These are phyloP conservation scores for Apotomis capreana DNA, from an alignment of 2,888 invertebrate genomes.

Conservation along the genomic window DNA sequence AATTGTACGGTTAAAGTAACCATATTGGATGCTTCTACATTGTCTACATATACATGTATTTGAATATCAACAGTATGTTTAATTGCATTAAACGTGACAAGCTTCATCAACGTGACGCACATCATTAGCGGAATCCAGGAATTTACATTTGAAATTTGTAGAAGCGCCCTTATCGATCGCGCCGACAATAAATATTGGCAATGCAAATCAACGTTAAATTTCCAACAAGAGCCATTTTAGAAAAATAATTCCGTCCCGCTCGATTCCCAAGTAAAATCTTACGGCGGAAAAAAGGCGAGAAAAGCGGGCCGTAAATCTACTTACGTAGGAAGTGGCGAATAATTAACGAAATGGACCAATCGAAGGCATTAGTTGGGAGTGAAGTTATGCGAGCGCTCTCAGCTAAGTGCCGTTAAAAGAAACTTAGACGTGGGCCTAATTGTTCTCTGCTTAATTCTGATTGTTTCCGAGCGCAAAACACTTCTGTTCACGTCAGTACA, in stretches of 20 bases:
- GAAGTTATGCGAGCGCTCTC: slow-evolving; percentile 75
- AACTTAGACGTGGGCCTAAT: slow-evolving; percentile 80
- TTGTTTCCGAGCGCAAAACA: slow-evolving; percentile 78
- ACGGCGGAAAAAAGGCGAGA: slow-evolving; percentile 63
- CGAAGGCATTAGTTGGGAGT: slow-evolving; percentile 79
- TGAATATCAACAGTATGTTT: slow-evolving; percentile 26
- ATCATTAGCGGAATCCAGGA: slow-evolving; percentile 9
- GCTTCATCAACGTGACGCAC: slow-evolving; percentile 24
- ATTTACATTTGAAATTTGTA: slow-evolving; percentile 27
- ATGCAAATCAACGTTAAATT: slow-evolving; percentile 69
- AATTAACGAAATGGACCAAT: slow-evolving; percentile 83
- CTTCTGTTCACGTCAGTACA: slow-evolving; percentile 72
- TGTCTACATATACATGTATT: neutral
- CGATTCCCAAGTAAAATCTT: slow-evolving; percentile 54
- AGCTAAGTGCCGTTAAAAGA: slow-evolving; percentile 82
- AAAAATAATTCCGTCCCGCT: slow-evolving; percentile 55
- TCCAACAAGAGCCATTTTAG: slow-evolving; percentile 68
- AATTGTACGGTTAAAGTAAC: slow-evolving; percentile 24
- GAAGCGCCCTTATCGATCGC: slow-evolving; percentile 18
- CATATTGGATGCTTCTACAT: slow-evolving; percentile 11
- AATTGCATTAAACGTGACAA: slow-evolving; percentile 29
- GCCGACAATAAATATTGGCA: slow-evolving; percentile 52
- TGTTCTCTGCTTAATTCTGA: slow-evolving; percentile 80
- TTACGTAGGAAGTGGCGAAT: slow-evolving; percentile 83
- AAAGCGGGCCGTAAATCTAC: slow-evolving; percentile 79